A percentile compares a stretch with the other conserved stretches of the same genome.
Evolutionary conservation across 1,140 invertebrate species (phyloP).

Genomic region (Heliothis virescens): DNA sequence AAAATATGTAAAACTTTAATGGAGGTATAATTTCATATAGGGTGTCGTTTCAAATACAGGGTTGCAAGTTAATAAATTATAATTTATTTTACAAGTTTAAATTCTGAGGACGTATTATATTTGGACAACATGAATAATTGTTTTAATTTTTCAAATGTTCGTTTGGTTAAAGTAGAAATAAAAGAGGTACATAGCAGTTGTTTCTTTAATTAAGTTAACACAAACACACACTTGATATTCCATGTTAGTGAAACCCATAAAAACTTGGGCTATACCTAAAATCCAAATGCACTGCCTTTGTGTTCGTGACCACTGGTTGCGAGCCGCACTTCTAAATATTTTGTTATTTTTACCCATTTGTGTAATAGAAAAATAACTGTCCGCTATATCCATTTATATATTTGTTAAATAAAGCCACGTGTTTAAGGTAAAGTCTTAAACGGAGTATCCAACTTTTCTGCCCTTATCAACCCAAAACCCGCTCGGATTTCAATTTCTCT

Average conservation of each 20-base stretch:
- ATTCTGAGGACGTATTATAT: constrained; percentile 5
- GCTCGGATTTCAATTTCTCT: constrained; percentile 45
- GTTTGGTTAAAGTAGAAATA: neutral
- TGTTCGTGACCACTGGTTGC: no score
- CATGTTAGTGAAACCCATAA: no score
- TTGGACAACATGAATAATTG: neutral
- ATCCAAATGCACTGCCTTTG: no score
- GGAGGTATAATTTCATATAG: constrained; percentile 33
- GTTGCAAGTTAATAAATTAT: constrained; percentile 4
- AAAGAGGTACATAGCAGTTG: no score
- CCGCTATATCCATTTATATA: no score
- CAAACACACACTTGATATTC: no score
- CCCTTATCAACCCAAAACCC: constrained; percentile 22
- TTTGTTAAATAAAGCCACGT: no score
- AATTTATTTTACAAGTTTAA: neutral
- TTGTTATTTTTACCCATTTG: no score
- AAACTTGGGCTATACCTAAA: no score
- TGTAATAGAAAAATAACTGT: no score
- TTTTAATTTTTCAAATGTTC: neutral
- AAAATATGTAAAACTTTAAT: constrained; percentile 25
- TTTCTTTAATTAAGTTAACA: no score
- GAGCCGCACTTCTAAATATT: no score
- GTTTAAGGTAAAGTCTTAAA: neutral
- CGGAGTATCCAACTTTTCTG: neutral
- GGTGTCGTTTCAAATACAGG: neutral